A percentile compares a stretch with the other conserved stretches of the same genome.
phyloP scores from a whole-genome alignment of 2,797 vertebrate genomes.

The Falco columbarius region DNA sequence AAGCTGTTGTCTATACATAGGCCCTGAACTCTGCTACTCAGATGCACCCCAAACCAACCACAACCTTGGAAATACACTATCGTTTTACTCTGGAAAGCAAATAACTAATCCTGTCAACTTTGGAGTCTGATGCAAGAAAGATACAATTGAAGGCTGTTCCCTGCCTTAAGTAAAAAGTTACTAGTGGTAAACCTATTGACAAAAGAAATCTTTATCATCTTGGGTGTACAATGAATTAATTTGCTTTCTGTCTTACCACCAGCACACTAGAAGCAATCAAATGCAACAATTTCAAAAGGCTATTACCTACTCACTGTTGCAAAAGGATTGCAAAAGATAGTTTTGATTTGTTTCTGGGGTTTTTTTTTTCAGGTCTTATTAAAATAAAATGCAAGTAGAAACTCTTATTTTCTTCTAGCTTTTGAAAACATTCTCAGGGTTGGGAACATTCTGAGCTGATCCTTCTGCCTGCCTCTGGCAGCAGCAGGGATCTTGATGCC shows the following conservation, averaged over 20 bases:
- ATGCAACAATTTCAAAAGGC: constrained; percentile 24
- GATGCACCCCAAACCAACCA: neutral
- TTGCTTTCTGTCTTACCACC: constrained; percentile 16
- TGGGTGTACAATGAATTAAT: constrained; percentile 10
- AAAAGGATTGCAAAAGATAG: neutral
- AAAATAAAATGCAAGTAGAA: neutral
- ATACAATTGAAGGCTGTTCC: neutral
- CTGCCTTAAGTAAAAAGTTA: constrained; percentile 22
- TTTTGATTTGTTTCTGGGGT: neutral
- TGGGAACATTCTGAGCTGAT: neutral
- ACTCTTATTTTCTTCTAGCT: neutral
- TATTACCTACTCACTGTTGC: constrained; percentile 10
- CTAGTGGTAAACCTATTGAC: neutral
- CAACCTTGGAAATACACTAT: neutral
- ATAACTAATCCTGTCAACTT: neutral
- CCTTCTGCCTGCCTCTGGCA: neutral
- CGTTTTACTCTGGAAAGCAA: neutral
- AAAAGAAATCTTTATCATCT: neutral
- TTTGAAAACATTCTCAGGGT: neutral
- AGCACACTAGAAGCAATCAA: constrained; percentile 20
- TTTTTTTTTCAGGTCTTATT: neutral
- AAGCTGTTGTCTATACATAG: neutral
- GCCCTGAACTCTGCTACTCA: neutral
- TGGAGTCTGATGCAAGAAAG: neutral
- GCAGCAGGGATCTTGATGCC: neutral